Evolutionary conservation across 1,140 invertebrate genomes (phyloP).

Genomic region (Lepidurus apus): DNA sequence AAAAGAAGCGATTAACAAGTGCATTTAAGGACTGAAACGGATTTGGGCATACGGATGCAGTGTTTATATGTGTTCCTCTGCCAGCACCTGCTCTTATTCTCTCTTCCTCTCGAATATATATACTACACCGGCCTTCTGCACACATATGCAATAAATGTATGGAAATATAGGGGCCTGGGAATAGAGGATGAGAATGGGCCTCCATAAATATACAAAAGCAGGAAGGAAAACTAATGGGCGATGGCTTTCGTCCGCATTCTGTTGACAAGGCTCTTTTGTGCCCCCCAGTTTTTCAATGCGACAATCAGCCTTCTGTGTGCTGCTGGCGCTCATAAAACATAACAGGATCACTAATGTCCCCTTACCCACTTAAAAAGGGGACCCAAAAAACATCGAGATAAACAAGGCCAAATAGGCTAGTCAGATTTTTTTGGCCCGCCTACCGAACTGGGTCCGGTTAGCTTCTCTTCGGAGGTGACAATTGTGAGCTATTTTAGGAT

Average conservation of each 20-base stretch:
- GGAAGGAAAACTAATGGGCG: background rate
- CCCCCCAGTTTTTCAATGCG: background rate
- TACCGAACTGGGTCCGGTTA: background rate
- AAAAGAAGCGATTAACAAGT: no score
- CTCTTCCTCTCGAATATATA: background rate
- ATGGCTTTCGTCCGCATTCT: background rate
- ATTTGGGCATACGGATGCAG: no score
- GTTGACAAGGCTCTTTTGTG: background rate
- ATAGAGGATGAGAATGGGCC: background rate
- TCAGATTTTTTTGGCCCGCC: background rate
- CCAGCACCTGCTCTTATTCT: conserved; percentile 1
- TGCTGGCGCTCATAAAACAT: background rate
- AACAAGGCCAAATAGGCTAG: background rate
- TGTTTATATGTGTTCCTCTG: no score
- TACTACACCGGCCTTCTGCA: conserved; percentile 12
- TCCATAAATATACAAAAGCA: conserved; percentile 20
- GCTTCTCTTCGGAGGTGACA: background rate
- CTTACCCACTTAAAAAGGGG: background rate
- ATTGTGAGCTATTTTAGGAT: background rate
- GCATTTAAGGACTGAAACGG: no score
- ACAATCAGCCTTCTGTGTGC: conserved; percentile 5
- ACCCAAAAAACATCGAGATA: background rate
- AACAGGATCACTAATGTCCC: background rate
- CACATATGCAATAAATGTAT: conserved; percentile 9
- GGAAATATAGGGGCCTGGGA: background rate